These are phyloP conservation scores for Anthophora plumipes DNA, from an alignment of 2,888 invertebrate genomes.

Conservation along the genomic window DNA sequence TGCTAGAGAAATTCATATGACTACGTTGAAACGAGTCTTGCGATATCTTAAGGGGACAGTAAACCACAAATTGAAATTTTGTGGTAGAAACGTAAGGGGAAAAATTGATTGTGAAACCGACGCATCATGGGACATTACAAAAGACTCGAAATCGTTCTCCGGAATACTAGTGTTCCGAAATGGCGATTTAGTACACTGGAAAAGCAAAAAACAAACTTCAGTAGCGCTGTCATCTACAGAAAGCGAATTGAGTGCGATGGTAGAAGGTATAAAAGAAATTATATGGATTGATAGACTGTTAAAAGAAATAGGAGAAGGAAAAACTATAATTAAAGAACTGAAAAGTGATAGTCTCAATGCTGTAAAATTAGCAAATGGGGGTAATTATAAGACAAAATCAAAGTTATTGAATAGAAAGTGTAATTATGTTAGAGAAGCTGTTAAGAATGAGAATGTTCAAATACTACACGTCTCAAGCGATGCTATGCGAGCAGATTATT, in stretches of 20 bases:
- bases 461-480: too few relatives aligned
- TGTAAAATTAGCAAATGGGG: too few relatives aligned
- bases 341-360: too few relatives aligned
- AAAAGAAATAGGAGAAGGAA: too few relatives aligned
- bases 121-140: slow-evolving; percentile 22
- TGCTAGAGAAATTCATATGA: slow-evolving; percentile 19
- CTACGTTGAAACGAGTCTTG: slow-evolving; percentile 11
- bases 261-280: slow-evolving; percentile 30
- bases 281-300: slow-evolving; percentile 18
- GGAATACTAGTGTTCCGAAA: slow-evolving; percentile 28
- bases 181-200: slow-evolving; percentile 29
- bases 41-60: slow-evolving; percentile 19
- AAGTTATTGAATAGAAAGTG: too few relatives aligned
- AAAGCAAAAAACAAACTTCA: slow-evolving; percentile 22
- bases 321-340: too few relatives aligned
- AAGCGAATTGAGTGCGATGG: slow-evolving; percentile 20
- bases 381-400: too few relatives aligned
- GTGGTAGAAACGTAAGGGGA: not conserved
- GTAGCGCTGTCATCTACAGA: slow-evolving; percentile 31
- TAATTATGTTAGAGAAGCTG: too few relatives aligned
- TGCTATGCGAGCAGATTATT: too few relatives aligned
- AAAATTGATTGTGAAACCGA: slow-evolving; percentile 21
- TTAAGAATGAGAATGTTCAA: too few relatives aligned
- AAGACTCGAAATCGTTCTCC: slow-evolving; percentile 32
- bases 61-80: slow-evolving; percentile 11